Conservation (phyloP, 2,797 vertebrate genomes). For the Poecilia picta region DNA sequence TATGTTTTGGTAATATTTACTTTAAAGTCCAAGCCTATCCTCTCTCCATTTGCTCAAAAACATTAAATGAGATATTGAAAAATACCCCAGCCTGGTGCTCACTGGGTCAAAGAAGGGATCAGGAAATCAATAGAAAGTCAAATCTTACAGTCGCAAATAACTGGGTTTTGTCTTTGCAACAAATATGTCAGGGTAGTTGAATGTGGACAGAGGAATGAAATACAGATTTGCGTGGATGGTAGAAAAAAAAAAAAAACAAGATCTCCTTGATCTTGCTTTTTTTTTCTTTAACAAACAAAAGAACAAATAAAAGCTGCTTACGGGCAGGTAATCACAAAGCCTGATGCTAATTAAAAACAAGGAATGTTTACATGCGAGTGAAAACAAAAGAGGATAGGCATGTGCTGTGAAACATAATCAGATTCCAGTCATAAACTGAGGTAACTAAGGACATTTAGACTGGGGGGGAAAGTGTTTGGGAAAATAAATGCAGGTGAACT, state of each 20-base stretch:
- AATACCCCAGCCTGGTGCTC: neutral
- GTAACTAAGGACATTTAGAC: neutral
- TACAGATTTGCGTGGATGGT: neutral
- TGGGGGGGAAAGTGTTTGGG: neutral
- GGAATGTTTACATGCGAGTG: neutral
- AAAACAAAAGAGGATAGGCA: neutral
- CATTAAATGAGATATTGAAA: neutral
- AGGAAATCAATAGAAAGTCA: neutral
- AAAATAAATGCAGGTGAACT: slow-evolving; percentile 3
- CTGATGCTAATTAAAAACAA: slow-evolving; percentile 3
- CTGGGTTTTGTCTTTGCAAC: neutral
- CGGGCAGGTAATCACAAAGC: neutral
- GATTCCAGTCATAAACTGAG: neutral
- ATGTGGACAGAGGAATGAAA: neutral
- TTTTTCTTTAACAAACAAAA: neutral
- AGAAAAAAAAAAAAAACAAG: neutral
- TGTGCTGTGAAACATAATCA: neutral
- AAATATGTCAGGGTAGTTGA: neutral
- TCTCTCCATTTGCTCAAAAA: neutral
- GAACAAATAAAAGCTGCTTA: neutral
- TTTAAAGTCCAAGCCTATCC: neutral
- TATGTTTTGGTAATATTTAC: neutral
- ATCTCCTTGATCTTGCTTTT: no score
- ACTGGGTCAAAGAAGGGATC: neutral
- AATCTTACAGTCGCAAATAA: neutral